These are phyloP conservation scores for Syritta pipiens DNA, from an alignment of 2,888 invertebrate genomes.

Conservation along the genomic window DNA sequence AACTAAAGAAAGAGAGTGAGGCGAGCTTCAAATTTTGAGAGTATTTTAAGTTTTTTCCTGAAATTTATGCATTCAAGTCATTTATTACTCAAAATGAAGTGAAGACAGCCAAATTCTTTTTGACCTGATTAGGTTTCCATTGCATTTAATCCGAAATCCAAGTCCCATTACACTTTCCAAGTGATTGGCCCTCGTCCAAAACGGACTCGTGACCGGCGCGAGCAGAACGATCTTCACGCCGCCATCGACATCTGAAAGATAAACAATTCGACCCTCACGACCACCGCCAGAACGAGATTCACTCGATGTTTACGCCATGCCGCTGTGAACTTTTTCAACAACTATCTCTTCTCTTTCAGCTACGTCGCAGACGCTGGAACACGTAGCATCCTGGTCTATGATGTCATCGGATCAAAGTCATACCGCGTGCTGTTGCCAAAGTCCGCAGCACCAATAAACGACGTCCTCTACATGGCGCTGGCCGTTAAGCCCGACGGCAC, in stretches of 20 bases:
- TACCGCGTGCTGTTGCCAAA: constrained; percentile 82
- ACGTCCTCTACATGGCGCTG: constrained; percentile 82
- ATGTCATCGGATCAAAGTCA: constrained; percentile 80
- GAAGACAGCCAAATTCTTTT: too few species aligned
- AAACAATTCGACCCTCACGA: constrained; percentile 36
- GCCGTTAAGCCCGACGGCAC: constrained; percentile 80
- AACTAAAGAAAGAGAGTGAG: too few species aligned
- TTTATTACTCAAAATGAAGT: too few species aligned
- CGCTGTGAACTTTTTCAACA: too few species aligned
- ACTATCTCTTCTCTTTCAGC: constrained; percentile 69
- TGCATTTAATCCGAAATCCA: too few species aligned
- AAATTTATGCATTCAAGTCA: too few species aligned
- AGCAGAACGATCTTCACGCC: neutral
- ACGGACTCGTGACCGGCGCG: too few species aligned
- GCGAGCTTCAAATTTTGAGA: too few species aligned
- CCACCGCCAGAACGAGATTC: neutral
- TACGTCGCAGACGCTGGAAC: constrained; percentile 78
- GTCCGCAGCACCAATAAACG: constrained; percentile 80
- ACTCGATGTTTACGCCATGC: constrained; percentile 22
- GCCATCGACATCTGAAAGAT: constrained; percentile 21
- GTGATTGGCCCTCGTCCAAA: too few species aligned
- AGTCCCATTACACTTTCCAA: too few species aligned
- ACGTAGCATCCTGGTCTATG: constrained; percentile 80
- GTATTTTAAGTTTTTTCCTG: too few species aligned
- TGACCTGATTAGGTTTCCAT: too few species aligned